phyloP scores from a whole-genome alignment of 2,888 invertebrate genomes.

The Lasioglossum pauxillum region DNA sequence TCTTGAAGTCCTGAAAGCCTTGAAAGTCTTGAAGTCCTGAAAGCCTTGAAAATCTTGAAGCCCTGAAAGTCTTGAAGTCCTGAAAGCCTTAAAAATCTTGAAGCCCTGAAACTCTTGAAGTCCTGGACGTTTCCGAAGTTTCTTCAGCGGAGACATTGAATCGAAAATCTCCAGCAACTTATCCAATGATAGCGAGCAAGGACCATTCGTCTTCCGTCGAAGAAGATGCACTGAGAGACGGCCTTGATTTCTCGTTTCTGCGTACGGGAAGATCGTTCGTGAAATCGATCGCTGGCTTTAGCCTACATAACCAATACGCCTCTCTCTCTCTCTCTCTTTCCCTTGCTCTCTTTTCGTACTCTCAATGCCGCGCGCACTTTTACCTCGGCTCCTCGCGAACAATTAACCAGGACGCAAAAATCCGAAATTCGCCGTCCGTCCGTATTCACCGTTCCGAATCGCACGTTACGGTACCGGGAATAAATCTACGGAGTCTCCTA shows the following conservation, averaged over 20 bases:
- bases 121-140: too few relatives aligned
- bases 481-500: not conserved
- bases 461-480: not conserved
- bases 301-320: constrained; percentile 59
- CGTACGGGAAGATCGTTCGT: constrained; percentile 64
- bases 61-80: too few relatives aligned
- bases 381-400: constrained; percentile 15
- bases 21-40: too few relatives aligned
- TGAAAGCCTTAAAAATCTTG: too few relatives aligned
- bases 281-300: constrained; percentile 66
- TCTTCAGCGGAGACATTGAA: too few relatives aligned
- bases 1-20: too few relatives aligned
- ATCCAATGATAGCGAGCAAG: not conserved
- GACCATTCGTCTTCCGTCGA: constrained; percentile 47
- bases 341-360: constrained; percentile 28
- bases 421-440: not conserved
- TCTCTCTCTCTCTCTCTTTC: constrained; percentile 30
- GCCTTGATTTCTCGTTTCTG: constrained; percentile 70
- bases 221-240: constrained; percentile 56
- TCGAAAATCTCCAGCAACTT: too few relatives aligned
- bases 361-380: constrained; percentile 44
- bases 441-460: not conserved
- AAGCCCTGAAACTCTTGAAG: too few relatives aligned
- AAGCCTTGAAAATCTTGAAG: too few relatives aligned
- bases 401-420: not conserved